Percentiles rank a stretch among this genome's conserved stretches.
These are phyloP conservation scores for Andricus grossulariae DNA, from an alignment of 1,140 invertebrate genomes.

Conservation along the genomic window DNA sequence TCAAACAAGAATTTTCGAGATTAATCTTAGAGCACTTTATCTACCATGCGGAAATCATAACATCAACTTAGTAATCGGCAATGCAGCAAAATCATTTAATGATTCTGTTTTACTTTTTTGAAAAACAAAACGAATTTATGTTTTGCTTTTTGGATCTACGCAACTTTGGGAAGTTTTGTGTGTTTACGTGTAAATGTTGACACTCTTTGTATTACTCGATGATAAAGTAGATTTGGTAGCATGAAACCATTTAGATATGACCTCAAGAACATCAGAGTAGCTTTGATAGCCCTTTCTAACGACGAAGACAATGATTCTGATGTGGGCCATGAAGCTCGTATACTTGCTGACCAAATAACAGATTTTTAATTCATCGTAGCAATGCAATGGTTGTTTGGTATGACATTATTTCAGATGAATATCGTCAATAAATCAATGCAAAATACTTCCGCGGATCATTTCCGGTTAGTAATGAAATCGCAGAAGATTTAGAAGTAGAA, in stretches of 20 bases:
- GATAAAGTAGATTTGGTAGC: background rate
- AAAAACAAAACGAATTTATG: no score
- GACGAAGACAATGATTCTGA: background rate
- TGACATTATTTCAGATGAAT: no score
- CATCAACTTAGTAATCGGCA: no score
- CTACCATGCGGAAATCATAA: background rate
- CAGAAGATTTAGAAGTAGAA: no score
- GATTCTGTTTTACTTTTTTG: no score
- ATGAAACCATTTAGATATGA: slow-evolving; percentile 2
- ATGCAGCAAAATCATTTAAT: no score
- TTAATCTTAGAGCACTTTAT: background rate
- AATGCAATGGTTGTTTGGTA: background rate
- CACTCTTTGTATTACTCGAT: background rate
- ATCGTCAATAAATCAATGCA: no score
- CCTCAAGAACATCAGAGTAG: background rate
- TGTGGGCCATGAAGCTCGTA: background rate
- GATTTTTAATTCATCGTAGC: background rate
- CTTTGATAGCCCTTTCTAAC: background rate
- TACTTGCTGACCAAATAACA: slow-evolving; percentile 1
- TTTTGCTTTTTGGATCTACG: background rate
- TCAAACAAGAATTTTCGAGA: background rate
- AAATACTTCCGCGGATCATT: no score
- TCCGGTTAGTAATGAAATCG: background rate
- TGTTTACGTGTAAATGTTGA: background rate
- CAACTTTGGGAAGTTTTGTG: background rate